Evolutionary conservation across 2,888 invertebrate genomes (phyloP).

Genomic region (Vesta saturnalis): DNA sequence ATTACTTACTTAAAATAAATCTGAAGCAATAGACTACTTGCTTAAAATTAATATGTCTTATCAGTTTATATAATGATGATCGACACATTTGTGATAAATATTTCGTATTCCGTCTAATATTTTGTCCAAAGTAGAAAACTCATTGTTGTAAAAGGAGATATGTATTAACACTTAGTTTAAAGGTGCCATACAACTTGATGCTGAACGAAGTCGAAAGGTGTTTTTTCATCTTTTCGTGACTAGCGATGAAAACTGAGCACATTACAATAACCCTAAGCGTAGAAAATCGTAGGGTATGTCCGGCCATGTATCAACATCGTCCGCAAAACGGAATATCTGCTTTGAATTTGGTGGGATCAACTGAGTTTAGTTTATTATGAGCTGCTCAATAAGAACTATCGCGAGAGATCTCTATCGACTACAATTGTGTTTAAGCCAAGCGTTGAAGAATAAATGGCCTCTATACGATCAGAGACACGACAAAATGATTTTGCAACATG

Average conservation of each 20-base stretch:
- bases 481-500: conserved; percentile 2
- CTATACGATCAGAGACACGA: background rate
- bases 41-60: no score
- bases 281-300: background rate
- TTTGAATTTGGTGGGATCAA: background rate
- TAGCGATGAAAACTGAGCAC: background rate
- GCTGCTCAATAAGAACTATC: background rate
- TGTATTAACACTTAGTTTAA: no score
- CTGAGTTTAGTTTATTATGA: background rate
- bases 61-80: no score
- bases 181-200: no score
- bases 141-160: no score
- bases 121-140: no score
- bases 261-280: background rate
- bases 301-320: background rate
- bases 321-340: no score
- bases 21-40: no score
- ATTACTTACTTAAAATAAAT: no score
- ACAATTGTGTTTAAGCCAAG: background rate
- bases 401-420: background rate
- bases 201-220: no score
- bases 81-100: no score
- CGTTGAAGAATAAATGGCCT: background rate
- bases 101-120: no score
- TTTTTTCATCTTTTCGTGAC: background rate